Conservation (phyloP, 2,113 vertebrate genomes). For the Centropus unirufus region DNA sequence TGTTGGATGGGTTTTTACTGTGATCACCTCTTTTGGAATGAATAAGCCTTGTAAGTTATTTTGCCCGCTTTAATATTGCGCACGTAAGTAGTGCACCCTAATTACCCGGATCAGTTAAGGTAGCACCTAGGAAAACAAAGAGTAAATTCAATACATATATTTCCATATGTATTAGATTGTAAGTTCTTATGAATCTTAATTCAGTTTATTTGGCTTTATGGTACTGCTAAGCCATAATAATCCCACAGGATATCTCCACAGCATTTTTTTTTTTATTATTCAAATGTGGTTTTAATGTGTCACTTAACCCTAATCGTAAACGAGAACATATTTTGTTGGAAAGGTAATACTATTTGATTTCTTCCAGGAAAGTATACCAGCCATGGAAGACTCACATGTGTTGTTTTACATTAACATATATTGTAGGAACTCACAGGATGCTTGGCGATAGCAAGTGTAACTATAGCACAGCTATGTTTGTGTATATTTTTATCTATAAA, state of each 20-base stretch:
- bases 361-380: background rate
- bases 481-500: background rate
- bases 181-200: background rate
- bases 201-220: background rate
- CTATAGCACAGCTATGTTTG: background rate
- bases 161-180: background rate
- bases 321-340: background rate
- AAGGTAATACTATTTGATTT: background rate
- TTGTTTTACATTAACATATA: background rate
- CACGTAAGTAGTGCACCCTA: background rate
- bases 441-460: background rate
- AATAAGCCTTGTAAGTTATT: background rate
- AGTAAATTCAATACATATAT: background rate
- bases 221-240: background rate
- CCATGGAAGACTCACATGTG: background rate
- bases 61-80: background rate
- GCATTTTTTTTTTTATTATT: background rate
- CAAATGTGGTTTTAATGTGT: background rate
- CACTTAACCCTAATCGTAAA: background rate
- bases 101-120: background rate
- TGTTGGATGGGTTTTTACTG: background rate
- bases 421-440: background rate
- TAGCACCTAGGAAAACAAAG: background rate
- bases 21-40: background rate
- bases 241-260: background rate